Evolutionary conservation across 1,140 invertebrate genomes (phyloP).

Genomic region (Drosophila prosaltans): DNA sequence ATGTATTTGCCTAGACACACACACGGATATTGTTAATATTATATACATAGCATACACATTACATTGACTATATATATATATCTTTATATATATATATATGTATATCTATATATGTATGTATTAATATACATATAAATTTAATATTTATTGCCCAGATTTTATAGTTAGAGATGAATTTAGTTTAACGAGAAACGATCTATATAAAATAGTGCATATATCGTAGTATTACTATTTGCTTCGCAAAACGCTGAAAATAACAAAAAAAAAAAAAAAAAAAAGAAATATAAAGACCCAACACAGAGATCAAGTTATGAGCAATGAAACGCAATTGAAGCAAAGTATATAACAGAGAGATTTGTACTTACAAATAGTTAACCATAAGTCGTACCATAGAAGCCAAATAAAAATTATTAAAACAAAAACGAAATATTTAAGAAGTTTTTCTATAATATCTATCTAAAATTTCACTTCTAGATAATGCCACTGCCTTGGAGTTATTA

Average conservation of each 20-base stretch:
- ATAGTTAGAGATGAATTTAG: conserved; percentile 80
- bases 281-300: conserved; percentile 13
- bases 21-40: conserved; percentile 71
- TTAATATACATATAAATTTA: conserved; percentile 45
- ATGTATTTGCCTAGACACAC: conserved; percentile 55
- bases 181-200: conserved; percentile 60
- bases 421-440: background rate
- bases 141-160: conserved; percentile 73
- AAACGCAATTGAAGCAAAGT: conserved; percentile 60
- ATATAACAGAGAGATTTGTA: conserved; percentile 69
- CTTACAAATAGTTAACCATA: conserved; percentile 75
- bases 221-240: conserved; percentile 71
- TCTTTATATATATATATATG: conserved; percentile 43
- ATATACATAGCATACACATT: conserved; percentile 44
- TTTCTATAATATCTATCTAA: too few species aligned
- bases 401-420: conserved; percentile 75
- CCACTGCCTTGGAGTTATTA: too few species aligned
- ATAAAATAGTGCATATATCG: conserved; percentile 47
- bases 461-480: too few species aligned
- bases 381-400: conserved; percentile 79
- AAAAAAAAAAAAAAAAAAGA: conserved; percentile 29
- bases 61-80: conserved; percentile 17
- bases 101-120: conserved; percentile 40
- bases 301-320: conserved; percentile 64
- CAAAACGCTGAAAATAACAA: conserved; percentile 41